phyloP scores from a whole-genome alignment of 2,888 invertebrate species.

The Drosophila nigritarsus region DNA sequence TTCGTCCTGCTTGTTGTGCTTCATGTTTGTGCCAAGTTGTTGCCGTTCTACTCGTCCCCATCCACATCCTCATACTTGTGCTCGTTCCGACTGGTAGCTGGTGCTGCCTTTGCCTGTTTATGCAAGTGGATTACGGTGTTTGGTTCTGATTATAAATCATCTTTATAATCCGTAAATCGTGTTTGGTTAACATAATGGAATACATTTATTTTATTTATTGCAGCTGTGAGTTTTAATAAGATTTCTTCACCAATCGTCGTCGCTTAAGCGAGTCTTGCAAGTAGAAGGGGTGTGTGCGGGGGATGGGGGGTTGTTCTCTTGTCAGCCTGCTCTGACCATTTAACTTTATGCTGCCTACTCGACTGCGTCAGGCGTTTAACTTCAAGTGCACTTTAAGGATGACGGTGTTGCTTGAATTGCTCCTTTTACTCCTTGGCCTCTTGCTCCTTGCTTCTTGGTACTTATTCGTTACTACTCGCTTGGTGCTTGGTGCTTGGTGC shows the following conservation, averaged over 20 bases:
- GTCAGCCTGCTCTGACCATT: slow-evolving; percentile 34
- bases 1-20: slow-evolving; percentile 69
- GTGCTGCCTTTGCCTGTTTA: slow-evolving; percentile 67
- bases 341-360: slow-evolving; percentile 46
- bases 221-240: slow-evolving; percentile 80
- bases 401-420: neutral
- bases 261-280: slow-evolving; percentile 6
- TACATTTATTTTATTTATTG: slow-evolving; percentile 82
- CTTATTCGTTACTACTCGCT: neutral
- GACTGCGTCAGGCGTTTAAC: slow-evolving; percentile 46
- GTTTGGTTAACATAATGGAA: slow-evolving; percentile 82
- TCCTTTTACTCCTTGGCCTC: slow-evolving; percentile 1
- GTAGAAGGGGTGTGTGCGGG: neutral
- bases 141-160: slow-evolving; percentile 81
- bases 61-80: neutral
- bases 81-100: slow-evolving; percentile 1
- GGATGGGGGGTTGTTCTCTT: neutral
- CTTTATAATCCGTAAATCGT: slow-evolving; percentile 82
- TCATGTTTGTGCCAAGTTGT: slow-evolving; percentile 73
- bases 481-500: neutral
- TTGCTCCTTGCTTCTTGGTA: slow-evolving; percentile 27
- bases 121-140: slow-evolving; percentile 82
- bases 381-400: slow-evolving; percentile 69
- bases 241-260: slow-evolving; percentile 66
- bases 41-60: slow-evolving; percentile 19